phyloP scores from a whole-genome alignment of 2,113 vertebrate genomes.

The Bostrychus sinensis region DNA sequence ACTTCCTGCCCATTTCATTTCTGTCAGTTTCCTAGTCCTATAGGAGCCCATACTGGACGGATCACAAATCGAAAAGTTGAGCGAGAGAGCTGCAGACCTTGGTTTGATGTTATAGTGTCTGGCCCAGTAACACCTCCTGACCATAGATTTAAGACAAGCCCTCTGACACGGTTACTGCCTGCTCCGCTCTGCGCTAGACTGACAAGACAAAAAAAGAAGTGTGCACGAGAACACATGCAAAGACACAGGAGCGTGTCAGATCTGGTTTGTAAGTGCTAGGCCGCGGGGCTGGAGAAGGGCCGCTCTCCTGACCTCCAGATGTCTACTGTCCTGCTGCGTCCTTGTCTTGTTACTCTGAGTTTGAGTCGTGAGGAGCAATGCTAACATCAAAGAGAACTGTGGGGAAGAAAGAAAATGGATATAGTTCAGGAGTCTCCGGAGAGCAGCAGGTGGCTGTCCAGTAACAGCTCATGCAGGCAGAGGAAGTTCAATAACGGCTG shows the following conservation, averaged over 20 bases:
- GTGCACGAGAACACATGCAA: conserved; percentile 26
- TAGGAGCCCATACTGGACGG: conserved; percentile 1
- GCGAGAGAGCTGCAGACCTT: conserved; percentile 32
- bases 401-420: conserved; percentile 1
- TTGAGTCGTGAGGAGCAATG: conserved; percentile 8
- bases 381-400: conserved; percentile 31
- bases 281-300: conserved; percentile 8
- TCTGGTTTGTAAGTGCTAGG: conserved; percentile 23
- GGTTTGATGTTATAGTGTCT: background rate
- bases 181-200: conserved; percentile 15
- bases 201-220: conserved; percentile 1
- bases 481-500: too few relatives aligned
- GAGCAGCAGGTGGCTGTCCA: conserved; percentile 27
- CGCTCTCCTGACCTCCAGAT: conserved; percentile 38
- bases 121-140: too few relatives aligned
- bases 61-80: conserved; percentile 29
- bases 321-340: conserved; percentile 12
- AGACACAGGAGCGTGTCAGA: conserved; percentile 26
- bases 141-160: too few relatives aligned
- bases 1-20: background rate
- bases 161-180: too few relatives aligned
- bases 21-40: background rate
- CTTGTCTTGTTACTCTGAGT: conserved; percentile 30
- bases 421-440: conserved; percentile 11
- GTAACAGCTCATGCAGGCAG: conserved; percentile 18